These are phyloP conservation scores for Subacronicta megacephala DNA, from an alignment of 2,888 invertebrate species.

Conservation along the genomic window DNA sequence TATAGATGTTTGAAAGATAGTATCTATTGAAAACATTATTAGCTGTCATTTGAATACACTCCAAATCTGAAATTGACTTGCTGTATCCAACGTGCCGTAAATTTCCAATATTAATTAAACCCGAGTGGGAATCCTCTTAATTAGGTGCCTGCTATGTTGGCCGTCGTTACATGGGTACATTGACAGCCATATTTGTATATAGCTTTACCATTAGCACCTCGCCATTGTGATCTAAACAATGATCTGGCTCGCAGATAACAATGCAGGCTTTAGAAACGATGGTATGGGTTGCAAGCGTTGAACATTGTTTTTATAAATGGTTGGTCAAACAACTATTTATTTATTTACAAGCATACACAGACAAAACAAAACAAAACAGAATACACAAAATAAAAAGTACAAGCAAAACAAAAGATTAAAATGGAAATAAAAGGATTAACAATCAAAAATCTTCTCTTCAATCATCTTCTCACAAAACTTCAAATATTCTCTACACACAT, in stretches of 20 bases:
- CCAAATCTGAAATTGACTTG: conserved; percentile 31
- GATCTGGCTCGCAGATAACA: conserved; percentile 1
- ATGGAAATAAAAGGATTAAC: too few relatives aligned
- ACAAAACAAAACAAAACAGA: too few relatives aligned
- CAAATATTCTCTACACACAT: too few relatives aligned
- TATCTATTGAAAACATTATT: conserved; percentile 17
- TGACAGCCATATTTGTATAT: conserved; percentile 3
- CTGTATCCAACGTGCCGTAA: conserved; percentile 12
- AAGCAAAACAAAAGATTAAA: too few relatives aligned
- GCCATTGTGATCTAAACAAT: conserved; percentile 14
- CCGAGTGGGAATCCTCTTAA: conserved; percentile 46
- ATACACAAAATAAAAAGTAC: too few relatives aligned
- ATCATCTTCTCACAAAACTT: too few relatives aligned
- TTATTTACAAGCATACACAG: too few relatives aligned
- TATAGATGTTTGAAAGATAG: conserved; percentile 19
- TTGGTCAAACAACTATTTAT: too few relatives aligned
- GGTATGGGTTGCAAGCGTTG: conserved; percentile 1
- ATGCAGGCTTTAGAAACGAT: conserved; percentile 5
- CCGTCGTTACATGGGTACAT: conserved; percentile 15
- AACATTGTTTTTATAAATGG: too few relatives aligned
- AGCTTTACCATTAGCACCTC: conserved; percentile 9
- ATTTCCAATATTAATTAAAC: conserved; percentile 47
- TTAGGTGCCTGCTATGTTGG: conserved; percentile 36
- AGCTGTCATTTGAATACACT: not conserved
- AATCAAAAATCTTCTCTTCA: too few relatives aligned